Conservation (phyloP, 1,140 invertebrate species). For the Ips typographus region DNA sequence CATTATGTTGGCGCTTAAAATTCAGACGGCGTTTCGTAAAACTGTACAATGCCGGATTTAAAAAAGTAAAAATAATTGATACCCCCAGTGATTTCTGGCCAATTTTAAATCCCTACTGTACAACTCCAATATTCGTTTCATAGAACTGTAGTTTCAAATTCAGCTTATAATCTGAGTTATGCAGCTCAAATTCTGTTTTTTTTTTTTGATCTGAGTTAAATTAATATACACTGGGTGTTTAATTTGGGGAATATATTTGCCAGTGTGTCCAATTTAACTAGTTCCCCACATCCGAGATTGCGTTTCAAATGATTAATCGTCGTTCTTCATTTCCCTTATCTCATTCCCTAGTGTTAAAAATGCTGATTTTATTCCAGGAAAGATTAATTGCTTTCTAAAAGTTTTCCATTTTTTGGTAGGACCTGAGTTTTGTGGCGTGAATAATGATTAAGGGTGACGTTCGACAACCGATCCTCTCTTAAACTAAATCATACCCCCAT, state of each 20-base stretch:
- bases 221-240: background rate
- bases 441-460: constrained; percentile 7
- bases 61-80: constrained; percentile 8
- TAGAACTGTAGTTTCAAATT: no score
- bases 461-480: background rate
- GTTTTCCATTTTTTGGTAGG: constrained; percentile 16
- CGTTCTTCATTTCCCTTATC: constrained; percentile 20
- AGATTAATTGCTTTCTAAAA: constrained; percentile 24
- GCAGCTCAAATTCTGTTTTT: no score
- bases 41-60: constrained; percentile 9
- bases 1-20: constrained; percentile 29
- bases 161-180: no score
- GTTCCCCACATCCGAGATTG: constrained; percentile 1
- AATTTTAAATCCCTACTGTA: constrained; percentile 8
- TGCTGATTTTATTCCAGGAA: constrained; percentile 22
- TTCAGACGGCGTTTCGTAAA: constrained; percentile 12
- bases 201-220: no score
- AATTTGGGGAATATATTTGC: constrained; percentile 1
- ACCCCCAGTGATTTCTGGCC: constrained; percentile 11
- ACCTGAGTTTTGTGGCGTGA: background rate
- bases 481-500: no score
- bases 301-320: constrained; percentile 18
- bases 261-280: constrained; percentile 11
- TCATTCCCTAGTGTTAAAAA: constrained; percentile 17
- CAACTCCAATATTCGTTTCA: no score